Conservation (phyloP, 2,113 vertebrate species). For the Axis porcinus region DNA sequence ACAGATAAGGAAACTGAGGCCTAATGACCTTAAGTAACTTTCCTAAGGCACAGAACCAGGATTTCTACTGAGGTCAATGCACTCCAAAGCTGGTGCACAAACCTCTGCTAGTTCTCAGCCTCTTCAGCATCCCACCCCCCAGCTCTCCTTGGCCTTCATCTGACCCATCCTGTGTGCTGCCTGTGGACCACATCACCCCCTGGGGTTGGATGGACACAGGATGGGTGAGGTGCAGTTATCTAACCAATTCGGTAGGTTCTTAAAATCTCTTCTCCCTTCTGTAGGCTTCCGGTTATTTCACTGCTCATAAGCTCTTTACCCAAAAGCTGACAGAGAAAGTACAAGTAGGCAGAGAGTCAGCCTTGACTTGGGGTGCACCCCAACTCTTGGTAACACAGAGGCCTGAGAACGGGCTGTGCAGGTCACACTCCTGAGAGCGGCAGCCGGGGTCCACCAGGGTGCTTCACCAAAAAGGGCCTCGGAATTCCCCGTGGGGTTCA, state of each 20-base stretch:
- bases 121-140: not conserved
- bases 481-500: accelerated
- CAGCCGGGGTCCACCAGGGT: not conserved
- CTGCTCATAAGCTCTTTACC: not conserved
- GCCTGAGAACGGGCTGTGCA: not conserved
- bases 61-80: not conserved
- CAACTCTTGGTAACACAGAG: not conserved
- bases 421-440: not conserved
- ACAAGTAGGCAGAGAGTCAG: not conserved
- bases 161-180: not conserved
- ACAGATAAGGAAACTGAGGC: not conserved
- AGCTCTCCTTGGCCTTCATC: not conserved
- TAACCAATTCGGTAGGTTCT: not conserved
- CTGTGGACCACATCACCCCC: not conserved
- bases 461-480: not conserved
- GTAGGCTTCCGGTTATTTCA: not conserved
- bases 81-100: not conserved
- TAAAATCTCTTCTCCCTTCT: not conserved
- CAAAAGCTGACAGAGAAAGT: not conserved
- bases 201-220: not conserved
- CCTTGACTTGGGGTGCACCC: not conserved
- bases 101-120: not conserved
- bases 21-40: not conserved
- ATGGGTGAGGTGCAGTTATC: not conserved
- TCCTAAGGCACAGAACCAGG: not conserved